Evolutionary conservation across 2,113 vertebrate species (phyloP).

Genomic region (Amphiprion ocellaris): DNA sequence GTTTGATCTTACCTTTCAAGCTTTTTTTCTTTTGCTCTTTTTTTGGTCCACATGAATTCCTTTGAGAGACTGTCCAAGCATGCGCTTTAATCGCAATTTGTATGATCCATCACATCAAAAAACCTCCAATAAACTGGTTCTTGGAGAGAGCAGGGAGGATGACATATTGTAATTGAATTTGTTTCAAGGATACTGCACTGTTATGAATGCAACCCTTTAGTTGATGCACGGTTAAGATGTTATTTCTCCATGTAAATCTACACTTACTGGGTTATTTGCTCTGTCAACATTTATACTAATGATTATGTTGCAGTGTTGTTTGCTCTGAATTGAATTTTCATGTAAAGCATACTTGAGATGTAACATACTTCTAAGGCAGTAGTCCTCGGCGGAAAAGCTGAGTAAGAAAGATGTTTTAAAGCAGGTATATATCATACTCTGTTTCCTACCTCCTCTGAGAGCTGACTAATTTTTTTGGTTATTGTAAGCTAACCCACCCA

Average conservation of each 20-base stretch:
- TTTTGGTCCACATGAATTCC: too few relatives aligned
- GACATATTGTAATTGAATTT: neutral
- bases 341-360: neutral
- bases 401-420: neutral
- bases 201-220: neutral
- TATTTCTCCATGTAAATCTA: neutral
- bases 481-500: neutral
- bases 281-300: neutral
- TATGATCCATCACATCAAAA: neutral
- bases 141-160: neutral
- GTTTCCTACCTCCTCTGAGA: neutral
- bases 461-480: neutral
- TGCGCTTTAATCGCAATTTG: neutral
- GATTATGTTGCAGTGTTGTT: neutral
- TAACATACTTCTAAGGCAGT: neutral
- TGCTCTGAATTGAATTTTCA: neutral
- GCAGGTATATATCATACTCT: neutral
- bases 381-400: neutral
- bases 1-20: neutral
- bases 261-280: neutral
- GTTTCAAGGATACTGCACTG: neutral
- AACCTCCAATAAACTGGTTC: neutral
- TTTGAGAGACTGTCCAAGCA: neutral
- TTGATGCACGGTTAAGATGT: neutral
- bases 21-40: neutral